Evolutionary conservation across 1,140 invertebrate species (phyloP).

Genomic region (Diabrotica virgifera): DNA sequence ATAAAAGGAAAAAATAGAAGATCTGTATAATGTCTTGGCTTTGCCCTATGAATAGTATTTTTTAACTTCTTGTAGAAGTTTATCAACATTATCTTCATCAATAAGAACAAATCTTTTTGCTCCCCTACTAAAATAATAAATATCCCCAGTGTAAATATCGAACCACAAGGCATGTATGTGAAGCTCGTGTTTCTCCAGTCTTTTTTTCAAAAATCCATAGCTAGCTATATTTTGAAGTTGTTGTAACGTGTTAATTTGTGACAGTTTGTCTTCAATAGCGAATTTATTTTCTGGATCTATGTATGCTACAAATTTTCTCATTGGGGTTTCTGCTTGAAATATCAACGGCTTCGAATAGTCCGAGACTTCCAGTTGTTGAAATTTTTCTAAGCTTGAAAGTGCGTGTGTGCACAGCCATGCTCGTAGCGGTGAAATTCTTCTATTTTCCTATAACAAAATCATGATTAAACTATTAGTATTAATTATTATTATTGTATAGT

Average conservation of each 20-base stretch:
- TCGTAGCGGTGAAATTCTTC: slow-evolving; percentile 81
- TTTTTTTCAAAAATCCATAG: slow-evolving; percentile 86
- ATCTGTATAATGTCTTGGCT: slow-evolving; percentile 2
- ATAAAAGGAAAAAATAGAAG: slow-evolving; percentile 2
- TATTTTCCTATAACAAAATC: slow-evolving; percentile 60
- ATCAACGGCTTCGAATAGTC: slow-evolving; percentile 73
- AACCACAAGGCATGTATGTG: slow-evolving; percentile 95
- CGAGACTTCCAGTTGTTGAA: slow-evolving; percentile 67
- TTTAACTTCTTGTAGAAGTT: slow-evolving; percentile 71
- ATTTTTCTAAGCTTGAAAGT: slow-evolving; percentile 75
- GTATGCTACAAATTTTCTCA: slow-evolving; percentile 86
- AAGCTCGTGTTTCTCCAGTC: slow-evolving; percentile 76
- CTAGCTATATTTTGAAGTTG: slow-evolving; percentile 93
- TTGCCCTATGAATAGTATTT: slow-evolving; percentile 69
- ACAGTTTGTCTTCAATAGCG: slow-evolving; percentile 86
- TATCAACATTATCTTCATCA: slow-evolving; percentile 75
- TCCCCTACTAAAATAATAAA: slow-evolving; percentile 87
- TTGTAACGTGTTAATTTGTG: slow-evolving; percentile 91
- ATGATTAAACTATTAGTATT: background rate
- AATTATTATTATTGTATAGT: too few relatives aligned
- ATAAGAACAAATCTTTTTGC: slow-evolving; percentile 81
- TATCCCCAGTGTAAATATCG: slow-evolving; percentile 94
- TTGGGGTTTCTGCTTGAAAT: slow-evolving; percentile 82
- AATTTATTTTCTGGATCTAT: slow-evolving; percentile 93
- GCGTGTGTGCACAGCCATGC: slow-evolving; percentile 91